phyloP scores from a whole-genome alignment of 2,797 vertebrate genomes.

The Setipinna tenuifilis region DNA sequence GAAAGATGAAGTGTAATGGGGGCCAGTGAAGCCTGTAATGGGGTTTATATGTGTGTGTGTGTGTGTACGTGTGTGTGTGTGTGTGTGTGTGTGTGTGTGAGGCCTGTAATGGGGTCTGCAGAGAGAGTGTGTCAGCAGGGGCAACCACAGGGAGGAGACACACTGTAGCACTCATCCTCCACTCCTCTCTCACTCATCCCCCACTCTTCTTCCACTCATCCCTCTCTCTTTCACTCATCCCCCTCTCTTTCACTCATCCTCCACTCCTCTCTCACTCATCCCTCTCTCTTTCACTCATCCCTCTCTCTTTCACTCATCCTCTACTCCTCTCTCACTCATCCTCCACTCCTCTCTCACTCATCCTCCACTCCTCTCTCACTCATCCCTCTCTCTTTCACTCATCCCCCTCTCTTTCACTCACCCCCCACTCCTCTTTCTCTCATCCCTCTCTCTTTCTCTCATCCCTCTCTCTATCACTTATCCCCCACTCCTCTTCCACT shows the following conservation, averaged over 20 bases:
- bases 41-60: no score
- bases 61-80: no score
- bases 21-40: not conserved
- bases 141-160: not conserved
- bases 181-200: no score
- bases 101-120: not conserved
- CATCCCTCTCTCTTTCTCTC: not conserved
- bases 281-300: not conserved
- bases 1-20: not conserved
- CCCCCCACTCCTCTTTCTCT: no score
- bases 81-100: not conserved
- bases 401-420: not conserved
- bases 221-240: no score
- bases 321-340: not conserved
- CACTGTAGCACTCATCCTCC: no score
- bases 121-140: not conserved
- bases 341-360: not conserved
- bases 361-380: not conserved
- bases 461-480: no score
- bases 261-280: not conserved
- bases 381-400: not conserved
- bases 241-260: no score
- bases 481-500: no score
- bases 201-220: no score
- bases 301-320: not conserved